Evolutionary conservation across 2,113 vertebrate species (phyloP), one percentile per base, ranked within the genome.

Genomic region (Nyctereutes procyonoides): DNA sequence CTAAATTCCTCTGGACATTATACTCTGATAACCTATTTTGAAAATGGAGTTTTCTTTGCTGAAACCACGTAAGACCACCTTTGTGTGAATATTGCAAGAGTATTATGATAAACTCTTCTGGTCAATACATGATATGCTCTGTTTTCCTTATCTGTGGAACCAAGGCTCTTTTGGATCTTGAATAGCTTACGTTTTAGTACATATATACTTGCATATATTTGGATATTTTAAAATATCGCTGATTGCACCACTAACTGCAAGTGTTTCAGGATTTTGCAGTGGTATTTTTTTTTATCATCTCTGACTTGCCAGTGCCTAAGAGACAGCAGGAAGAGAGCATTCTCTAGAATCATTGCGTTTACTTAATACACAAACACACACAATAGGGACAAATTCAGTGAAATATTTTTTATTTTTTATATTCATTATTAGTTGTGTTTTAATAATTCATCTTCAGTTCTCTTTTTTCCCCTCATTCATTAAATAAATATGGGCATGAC

Each of bases 31-130:
- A 16, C 2, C 12, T 96, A 30, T 90, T 93, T 98, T 83, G 20
- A 85, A 94, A 92, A 92, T 91, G 60, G 32, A 82, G 1, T 71
- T 60, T 89, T 90, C 30, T 79, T 97, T 92, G 55, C 71, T 80
- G 30, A 90, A 65, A 43, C 79, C 43, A 84, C 8, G n/a, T 43
- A 90, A 85, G 84, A 62, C 28, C 4, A 17, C 38, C 38, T 14
- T 9, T 26, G 32, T 93, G 28, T 55, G 53, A 62, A 76, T 58
- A 60, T 3, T 62, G 58, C 38, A 71, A 84, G 60, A 53, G 14
- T 63, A 8, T 60, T 79, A 62, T 55, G 14, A 43, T 71, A 28
- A 26, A 51, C 17, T 82, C 26, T 56, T 96, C 8, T 67, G 28
- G 5, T 35, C 22, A 51, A 12, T 62, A 89, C 58, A 0, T 24